phyloP scores from a whole-genome alignment of 2,113 vertebrate species.

The Proteles cristata region DNA sequence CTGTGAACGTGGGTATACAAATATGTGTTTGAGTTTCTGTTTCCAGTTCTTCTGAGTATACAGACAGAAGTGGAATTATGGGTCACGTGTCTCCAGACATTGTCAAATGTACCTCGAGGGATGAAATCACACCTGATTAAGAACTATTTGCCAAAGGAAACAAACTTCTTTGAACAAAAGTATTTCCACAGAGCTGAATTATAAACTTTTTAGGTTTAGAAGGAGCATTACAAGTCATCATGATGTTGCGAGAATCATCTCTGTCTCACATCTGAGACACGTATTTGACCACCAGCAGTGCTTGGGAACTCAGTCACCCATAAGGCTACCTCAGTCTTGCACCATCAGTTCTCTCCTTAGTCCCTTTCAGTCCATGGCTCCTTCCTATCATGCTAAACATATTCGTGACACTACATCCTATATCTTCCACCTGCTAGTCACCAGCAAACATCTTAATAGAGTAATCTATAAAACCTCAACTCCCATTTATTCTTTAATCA shows the following conservation, averaged over 20 bases:
- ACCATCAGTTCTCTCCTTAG: not conserved
- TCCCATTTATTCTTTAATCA: conserved; percentile 23
- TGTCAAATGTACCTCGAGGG: not conserved
- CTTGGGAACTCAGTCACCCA: not conserved
- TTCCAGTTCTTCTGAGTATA: not conserved
- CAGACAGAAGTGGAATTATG: not conserved
- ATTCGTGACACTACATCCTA: not conserved
- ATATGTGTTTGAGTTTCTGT: not conserved
- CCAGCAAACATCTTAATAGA: not conserved
- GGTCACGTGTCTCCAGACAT: not conserved
- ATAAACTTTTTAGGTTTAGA: not conserved
- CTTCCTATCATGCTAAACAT: not conserved
- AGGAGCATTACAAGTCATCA: not conserved
- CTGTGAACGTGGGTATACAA: not conserved
- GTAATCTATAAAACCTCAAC: conserved; percentile 1
- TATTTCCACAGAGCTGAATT: not conserved
- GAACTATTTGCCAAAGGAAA: not conserved
- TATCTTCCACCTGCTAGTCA: not conserved
- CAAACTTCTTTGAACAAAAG: not conserved
- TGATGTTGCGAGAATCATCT: not conserved
- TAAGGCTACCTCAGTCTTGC: not conserved
- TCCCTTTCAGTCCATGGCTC: not conserved
- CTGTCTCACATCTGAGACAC: not conserved
- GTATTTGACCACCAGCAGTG: not conserved
- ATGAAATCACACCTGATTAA: not conserved